A percentile compares a stretch with the other conserved stretches of the same genome.
Conservation (phyloP, 2,797 vertebrate genomes). For the Salmo trutta region DNA sequence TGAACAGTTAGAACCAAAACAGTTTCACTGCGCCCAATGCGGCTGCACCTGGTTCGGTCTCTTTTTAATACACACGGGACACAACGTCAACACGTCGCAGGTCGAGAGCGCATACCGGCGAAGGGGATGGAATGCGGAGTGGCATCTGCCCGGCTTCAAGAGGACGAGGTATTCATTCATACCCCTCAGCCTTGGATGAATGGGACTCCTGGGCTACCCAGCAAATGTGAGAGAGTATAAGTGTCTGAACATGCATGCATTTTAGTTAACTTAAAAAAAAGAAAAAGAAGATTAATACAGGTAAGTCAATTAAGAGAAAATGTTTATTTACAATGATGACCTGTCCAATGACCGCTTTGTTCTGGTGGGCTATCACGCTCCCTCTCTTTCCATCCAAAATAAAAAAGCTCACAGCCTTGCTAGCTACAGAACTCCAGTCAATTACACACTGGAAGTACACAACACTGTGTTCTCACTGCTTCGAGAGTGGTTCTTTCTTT, state of each 20-base stretch:
- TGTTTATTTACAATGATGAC: no score
- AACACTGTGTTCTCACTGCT: neutral
- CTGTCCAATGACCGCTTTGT: no score
- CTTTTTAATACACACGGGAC: neutral
- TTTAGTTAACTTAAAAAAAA: no score
- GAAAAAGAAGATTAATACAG: no score
- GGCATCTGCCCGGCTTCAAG: neutral
- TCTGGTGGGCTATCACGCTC: neutral
- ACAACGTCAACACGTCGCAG: neutral
- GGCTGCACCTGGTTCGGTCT: neutral
- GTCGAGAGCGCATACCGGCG: neutral
- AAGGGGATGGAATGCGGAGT: neutral
- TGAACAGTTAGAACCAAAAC: neutral
- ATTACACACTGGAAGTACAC: no score
- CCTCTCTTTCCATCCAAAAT: no score
- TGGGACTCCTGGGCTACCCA: neutral
- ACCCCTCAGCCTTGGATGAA: neutral
- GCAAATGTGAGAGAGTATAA: neutral
- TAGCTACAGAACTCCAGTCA: neutral
- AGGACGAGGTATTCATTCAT: neutral
- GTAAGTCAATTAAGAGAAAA: no score
- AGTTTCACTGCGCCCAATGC: neutral
- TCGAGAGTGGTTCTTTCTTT: neutral
- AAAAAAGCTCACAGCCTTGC: neutral
- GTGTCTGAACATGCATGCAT: no score